Evolutionary conservation across 2,113 vertebrate genomes (phyloP).

Genomic region (Corythornis vintsioides): DNA sequence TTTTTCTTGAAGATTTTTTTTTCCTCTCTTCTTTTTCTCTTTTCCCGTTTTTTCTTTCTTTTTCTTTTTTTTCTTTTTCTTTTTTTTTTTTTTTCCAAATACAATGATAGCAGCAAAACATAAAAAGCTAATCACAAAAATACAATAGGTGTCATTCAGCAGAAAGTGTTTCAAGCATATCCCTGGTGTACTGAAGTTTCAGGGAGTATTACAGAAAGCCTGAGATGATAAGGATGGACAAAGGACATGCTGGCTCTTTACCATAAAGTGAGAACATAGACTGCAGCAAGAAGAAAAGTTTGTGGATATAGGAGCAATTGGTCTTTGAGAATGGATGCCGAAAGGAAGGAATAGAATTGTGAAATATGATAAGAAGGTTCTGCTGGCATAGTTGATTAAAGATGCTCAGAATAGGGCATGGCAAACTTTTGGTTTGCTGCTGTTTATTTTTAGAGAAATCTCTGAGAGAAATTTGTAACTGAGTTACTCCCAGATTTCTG

Average conservation of each 20-base stretch:
- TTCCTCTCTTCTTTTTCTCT: neutral
- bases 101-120: conserved; percentile 19
- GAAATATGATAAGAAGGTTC: neutral
- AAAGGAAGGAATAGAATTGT: neutral
- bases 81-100: neutral
- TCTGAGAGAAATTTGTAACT: neutral
- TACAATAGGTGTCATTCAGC: neutral
- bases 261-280: neutral
- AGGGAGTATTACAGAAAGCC: conserved; percentile 12
- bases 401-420: neutral
- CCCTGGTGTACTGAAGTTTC: neutral
- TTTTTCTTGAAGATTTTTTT: neutral
- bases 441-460: neutral
- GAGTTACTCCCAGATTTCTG: neutral
- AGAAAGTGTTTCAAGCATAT: neutral
- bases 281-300: neutral
- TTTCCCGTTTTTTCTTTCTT: no score
- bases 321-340: neutral
- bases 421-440: neutral
- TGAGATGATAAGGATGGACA: neutral
- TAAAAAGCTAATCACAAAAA: conserved; percentile 7
- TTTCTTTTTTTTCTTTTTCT: no score
- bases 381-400: neutral
- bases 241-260: conserved; percentile 21
- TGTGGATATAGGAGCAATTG: neutral